Evolutionary conservation across 2,888 invertebrate genomes (phyloP).

Genomic region (Charanyca ferruginea): DNA sequence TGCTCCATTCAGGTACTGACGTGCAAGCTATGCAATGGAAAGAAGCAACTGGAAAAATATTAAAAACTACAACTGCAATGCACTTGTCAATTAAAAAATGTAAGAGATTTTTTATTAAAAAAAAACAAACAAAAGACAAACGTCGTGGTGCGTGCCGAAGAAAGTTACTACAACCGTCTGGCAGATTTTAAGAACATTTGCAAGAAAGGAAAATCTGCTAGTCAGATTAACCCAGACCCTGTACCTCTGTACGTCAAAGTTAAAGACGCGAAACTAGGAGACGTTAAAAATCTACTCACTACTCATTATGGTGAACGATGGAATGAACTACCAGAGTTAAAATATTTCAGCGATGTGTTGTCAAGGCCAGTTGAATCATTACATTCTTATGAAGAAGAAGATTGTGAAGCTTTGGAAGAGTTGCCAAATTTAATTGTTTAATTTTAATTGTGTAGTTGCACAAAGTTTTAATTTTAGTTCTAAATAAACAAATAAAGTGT

Average conservation of each 20-base stretch:
- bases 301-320: constrained; percentile 19
- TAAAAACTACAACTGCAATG: constrained; percentile 41
- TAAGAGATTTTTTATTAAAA: constrained; percentile 48
- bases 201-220: constrained; percentile 45
- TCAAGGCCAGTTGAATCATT: too few species aligned
- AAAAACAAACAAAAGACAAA: constrained; percentile 42
- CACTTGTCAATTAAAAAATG: constrained; percentile 46
- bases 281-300: constrained; percentile 43
- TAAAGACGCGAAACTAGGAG: constrained; percentile 40
- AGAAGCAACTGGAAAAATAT: constrained; percentile 29
- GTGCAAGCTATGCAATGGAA: constrained; percentile 43
- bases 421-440: too few species aligned
- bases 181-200: constrained; percentile 43
- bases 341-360: too few species aligned
- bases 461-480: too few species aligned
- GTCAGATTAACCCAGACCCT: constrained; percentile 42
- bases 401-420: too few species aligned
- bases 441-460: too few species aligned
- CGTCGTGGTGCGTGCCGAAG: constrained; percentile 48
- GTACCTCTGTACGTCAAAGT: constrained; percentile 38
- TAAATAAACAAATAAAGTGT: too few species aligned
- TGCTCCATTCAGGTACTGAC: constrained; percentile 33
- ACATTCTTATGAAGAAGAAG: too few species aligned
- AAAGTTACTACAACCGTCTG: constrained; percentile 36
- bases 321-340: constrained; percentile 4